Evolutionary conservation across 2,888 invertebrate species (phyloP).

Genomic region (Gibbula magus): DNA sequence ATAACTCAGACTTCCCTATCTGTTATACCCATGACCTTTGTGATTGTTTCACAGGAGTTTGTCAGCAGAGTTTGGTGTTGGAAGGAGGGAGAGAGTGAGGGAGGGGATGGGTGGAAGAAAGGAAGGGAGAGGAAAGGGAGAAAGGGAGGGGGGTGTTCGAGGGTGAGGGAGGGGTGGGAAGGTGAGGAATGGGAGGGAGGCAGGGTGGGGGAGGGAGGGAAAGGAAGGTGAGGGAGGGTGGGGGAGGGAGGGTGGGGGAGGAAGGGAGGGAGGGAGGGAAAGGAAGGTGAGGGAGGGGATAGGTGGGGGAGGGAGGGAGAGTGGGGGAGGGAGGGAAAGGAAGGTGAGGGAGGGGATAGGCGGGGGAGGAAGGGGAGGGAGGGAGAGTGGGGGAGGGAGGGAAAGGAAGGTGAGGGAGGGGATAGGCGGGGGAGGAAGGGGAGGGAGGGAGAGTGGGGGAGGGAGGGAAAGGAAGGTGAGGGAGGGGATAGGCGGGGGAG

Average conservation of each 20-base stretch:
- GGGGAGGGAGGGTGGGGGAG: not conserved
- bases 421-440: not conserved
- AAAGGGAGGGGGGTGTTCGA: not conserved
- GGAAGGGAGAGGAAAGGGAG: constrained; percentile 24
- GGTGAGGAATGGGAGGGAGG: not conserved
- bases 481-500: not conserved
- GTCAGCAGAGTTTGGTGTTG: not conserved
- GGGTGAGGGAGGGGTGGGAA: not conserved
- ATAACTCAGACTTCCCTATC: no score
- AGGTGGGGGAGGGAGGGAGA: not conserved
- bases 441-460: not conserved
- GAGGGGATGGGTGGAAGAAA: not conserved
- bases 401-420: not conserved
- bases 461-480: not conserved
- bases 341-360: not conserved
- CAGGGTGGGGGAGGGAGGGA: not conserved
- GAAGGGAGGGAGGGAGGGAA: not conserved
- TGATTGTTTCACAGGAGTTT: no score
- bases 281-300: not conserved
- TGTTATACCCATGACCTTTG: no score
- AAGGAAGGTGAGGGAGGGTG: not conserved
- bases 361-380: not conserved
- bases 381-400: not conserved
- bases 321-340: not conserved
- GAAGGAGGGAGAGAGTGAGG: not conserved